Percentiles rank a stretch among this genome's conserved stretches.
Evolutionary conservation across 1,140 invertebrate genomes (phyloP).

Genomic region (Drosophila pseudoobscura): DNA sequence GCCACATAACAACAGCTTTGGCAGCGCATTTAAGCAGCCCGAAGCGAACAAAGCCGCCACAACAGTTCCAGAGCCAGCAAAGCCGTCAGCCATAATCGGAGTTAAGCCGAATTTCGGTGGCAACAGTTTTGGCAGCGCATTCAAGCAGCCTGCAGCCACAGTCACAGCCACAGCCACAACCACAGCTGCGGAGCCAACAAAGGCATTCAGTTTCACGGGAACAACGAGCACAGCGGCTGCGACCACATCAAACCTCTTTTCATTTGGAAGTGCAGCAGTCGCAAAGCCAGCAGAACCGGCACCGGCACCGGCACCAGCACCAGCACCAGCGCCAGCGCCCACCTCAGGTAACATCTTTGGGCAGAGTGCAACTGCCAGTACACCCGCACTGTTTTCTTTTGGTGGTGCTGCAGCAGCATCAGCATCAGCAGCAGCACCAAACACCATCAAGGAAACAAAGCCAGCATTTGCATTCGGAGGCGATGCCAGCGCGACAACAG

Average conservation of each 20-base stretch:
- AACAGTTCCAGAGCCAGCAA: neutral
- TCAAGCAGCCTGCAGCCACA: constrained; percentile 2
- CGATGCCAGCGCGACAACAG: constrained; percentile 2
- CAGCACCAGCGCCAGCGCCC: neutral
- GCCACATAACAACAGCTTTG: constrained; percentile 16
- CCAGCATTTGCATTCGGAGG: constrained; percentile 35
- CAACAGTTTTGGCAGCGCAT: constrained; percentile 21
- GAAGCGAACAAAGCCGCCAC: neutral
- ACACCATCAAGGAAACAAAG: neutral
- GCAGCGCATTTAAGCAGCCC: constrained; percentile 6
- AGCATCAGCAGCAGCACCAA: neutral
- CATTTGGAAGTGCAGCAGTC: constrained; percentile 8
- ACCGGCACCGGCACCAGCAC: neutral
- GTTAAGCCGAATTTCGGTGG: too few species aligned
- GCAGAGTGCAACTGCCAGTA: neutral
- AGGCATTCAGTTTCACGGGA: constrained; percentile 11
- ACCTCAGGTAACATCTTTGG: constrained; percentile 10
- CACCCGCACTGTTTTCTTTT: constrained; percentile 26
- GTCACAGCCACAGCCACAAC: neutral
- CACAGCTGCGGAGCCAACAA: neutral
- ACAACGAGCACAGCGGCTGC: neutral
- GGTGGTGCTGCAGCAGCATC: constrained; percentile 11
- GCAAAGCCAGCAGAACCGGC: constrained; percentile 7
- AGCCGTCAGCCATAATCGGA: neutral
- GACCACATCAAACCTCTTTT: constrained; percentile 25